phyloP scores from a whole-genome alignment of 2,797 vertebrate genomes.

The Sebastes paucispinis region DNA sequence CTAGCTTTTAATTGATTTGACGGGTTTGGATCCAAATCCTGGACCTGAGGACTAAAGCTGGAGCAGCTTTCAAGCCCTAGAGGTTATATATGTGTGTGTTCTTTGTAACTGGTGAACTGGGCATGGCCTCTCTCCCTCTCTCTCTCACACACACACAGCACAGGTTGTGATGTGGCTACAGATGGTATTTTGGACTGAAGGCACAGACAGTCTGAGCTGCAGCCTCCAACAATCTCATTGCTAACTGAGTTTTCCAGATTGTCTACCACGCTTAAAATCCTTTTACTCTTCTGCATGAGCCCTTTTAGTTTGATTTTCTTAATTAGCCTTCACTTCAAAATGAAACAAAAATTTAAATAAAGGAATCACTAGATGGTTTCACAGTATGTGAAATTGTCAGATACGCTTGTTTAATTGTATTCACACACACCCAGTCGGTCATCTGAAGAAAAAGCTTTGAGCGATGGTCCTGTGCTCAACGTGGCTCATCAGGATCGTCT shows the following conservation, averaged over 20 bases:
- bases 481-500: not conserved
- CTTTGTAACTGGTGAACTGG: not conserved
- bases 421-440: not conserved
- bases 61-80: not conserved
- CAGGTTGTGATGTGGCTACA: not conserved
- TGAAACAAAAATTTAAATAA: not conserved
- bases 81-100: not conserved
- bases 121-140: not conserved
- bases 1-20: conserved; percentile 39
- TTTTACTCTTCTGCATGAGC: not conserved
- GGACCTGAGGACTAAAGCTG: not conserved
- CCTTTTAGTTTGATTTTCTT: not conserved
- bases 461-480: not conserved
- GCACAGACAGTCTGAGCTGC: too few species aligned
- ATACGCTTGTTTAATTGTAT: not conserved
- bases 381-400: not conserved
- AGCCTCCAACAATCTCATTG: not conserved
- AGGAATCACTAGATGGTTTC: not conserved
- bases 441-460: not conserved
- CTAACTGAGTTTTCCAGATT: not conserved
- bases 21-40: conserved; percentile 20
- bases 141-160: not conserved
- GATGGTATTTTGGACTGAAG: not conserved
- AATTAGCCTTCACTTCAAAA: not conserved
- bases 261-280: not conserved